Conservation (phyloP, 2,797 vertebrate species). For the Centropyge bicolor region DNA sequence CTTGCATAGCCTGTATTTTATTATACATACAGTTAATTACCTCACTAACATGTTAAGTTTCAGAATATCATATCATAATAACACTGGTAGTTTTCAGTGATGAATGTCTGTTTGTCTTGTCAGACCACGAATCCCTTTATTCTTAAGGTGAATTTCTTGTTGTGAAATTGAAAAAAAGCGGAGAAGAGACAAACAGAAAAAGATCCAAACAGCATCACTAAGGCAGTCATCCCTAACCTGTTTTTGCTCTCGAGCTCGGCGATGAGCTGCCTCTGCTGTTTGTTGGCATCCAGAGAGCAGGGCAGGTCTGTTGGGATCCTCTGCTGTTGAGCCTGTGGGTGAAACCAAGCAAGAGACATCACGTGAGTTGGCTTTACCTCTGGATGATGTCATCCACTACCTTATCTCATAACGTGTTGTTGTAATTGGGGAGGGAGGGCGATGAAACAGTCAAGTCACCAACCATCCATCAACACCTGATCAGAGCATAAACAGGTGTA, state of each 20-base stretch:
- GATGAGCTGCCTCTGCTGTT: slow-evolving; percentile 97
- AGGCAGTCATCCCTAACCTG: slow-evolving; percentile 86
- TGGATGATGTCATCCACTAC: slow-evolving; percentile 67
- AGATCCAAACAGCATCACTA: slow-evolving; percentile 9
- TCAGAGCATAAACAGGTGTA: slow-evolving; percentile 42
- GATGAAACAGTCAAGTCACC: slow-evolving; percentile 62
- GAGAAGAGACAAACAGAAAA: slow-evolving; percentile 28
- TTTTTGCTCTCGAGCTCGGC: slow-evolving; percentile 99
- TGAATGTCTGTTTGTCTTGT: slow-evolving; percentile 3
- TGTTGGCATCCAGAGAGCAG: slow-evolving; percentile 96
- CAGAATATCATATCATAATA: not conserved
- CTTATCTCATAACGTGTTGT: slow-evolving; percentile 61
- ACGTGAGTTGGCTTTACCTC: slow-evolving; percentile 61
- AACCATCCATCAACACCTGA: slow-evolving; percentile 56
- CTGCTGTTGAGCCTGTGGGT: slow-evolving; percentile 90
- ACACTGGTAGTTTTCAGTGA: not conserved
- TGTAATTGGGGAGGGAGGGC: slow-evolving; percentile 5
- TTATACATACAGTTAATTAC: not conserved
- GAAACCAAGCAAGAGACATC: slow-evolving; percentile 64
- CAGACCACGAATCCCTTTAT: slow-evolving; percentile 8
- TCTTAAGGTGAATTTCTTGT: slow-evolving; percentile 18
- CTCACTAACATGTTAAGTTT: not conserved
- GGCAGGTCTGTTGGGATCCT: slow-evolving; percentile 92
- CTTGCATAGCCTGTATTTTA: not conserved
- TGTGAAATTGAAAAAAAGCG: not conserved